Conservation (phyloP, 2,113 vertebrate genomes). For the Stictonetta naevosa region DNA sequence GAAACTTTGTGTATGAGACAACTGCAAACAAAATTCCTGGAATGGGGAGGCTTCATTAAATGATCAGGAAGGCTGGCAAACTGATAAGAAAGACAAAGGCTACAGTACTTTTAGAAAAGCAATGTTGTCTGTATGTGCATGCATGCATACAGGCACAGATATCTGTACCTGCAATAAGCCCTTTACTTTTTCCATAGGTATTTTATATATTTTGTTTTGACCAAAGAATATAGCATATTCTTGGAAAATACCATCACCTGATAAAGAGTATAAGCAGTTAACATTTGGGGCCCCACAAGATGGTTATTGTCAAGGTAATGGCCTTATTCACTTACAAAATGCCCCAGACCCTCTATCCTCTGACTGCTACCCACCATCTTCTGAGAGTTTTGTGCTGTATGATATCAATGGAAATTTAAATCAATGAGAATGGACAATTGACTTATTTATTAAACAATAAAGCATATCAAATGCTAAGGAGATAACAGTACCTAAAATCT, state of each 20-base stretch:
- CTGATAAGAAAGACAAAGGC: neutral
- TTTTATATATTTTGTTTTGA: neutral
- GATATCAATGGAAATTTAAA: neutral
- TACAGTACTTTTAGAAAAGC: neutral
- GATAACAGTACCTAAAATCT: neutral
- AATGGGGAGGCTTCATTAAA: neutral
- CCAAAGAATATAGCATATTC: neutral
- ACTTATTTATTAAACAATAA: neutral
- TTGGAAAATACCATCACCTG: neutral
- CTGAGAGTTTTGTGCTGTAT: accelerated
- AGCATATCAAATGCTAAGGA: neutral
- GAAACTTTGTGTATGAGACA: neutral
- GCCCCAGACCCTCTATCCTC: neutral
- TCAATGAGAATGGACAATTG: neutral
- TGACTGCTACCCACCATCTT: neutral
- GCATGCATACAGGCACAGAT: neutral
- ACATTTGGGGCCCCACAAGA: neutral
- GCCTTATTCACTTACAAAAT: neutral
- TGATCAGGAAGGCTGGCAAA: neutral
- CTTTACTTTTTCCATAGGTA: neutral
- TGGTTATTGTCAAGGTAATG: neutral
- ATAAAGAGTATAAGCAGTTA: neutral
- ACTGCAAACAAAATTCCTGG: neutral
- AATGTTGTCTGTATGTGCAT: accelerated
- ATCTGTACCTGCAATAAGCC: neutral